These are phyloP conservation scores for Anguilla japonica DNA, from an alignment of 2,113 vertebrate genomes.

Conservation along the genomic window DNA sequence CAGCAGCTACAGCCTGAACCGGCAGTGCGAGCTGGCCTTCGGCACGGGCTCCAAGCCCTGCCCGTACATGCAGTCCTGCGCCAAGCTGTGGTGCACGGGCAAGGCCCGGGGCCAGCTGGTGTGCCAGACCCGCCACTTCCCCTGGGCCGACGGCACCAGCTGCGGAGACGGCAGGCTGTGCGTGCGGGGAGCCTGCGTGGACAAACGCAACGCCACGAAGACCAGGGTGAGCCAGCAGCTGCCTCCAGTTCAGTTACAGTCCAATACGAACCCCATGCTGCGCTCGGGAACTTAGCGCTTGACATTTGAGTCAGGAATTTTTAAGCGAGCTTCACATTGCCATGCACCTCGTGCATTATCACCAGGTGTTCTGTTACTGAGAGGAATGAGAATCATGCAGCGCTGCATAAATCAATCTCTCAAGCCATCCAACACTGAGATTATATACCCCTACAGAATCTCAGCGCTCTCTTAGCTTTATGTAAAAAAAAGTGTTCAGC, in stretches of 20 bases:
- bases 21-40: slow-evolving; percentile 93
- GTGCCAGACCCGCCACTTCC: slow-evolving; percentile 96
- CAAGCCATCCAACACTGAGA: too few species aligned
- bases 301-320: neutral
- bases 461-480: too few species aligned
- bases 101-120: slow-evolving; percentile 88
- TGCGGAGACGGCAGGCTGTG: slow-evolving; percentile 85
- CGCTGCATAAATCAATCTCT: too few species aligned
- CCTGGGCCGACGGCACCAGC: slow-evolving; percentile 91
- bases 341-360: neutral
- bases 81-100: slow-evolving; percentile 94
- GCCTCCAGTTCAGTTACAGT: neutral
- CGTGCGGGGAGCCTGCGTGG: slow-evolving; percentile 80
- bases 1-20: slow-evolving; percentile 79
- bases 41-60: slow-evolving; percentile 90
- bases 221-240: slow-evolving; percentile 71
- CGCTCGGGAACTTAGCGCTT: neutral
- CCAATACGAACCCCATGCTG: too few species aligned
- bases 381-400: too few species aligned
- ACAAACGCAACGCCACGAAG: slow-evolving; percentile 70
- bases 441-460: too few species aligned
- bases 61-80: slow-evolving; percentile 90
- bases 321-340: neutral
- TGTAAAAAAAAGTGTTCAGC: too few species aligned
- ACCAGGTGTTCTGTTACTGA: neutral